Evolutionary conservation across 2,888 invertebrate genomes (phyloP).

Genomic region (Epinotia bilunana): DNA sequence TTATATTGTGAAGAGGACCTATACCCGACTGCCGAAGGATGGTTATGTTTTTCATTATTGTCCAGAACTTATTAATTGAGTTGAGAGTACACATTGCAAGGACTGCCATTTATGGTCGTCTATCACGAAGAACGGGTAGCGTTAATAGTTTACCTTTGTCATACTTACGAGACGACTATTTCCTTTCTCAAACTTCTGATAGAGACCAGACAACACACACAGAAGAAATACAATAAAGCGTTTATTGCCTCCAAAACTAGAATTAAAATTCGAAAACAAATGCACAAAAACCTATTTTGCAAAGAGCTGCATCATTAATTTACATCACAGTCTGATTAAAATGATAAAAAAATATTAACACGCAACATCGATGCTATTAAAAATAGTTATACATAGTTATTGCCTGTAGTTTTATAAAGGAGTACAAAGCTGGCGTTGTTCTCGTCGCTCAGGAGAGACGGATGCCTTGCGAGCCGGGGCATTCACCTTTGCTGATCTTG

Average conservation of each 20-base stretch:
- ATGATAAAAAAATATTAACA: background rate
- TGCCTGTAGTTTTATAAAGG: background rate
- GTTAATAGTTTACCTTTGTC: too few species aligned
- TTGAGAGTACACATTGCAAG: too few species aligned
- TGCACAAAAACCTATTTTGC: background rate
- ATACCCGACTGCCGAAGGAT: too few species aligned
- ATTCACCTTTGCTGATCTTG: constrained; percentile 86
- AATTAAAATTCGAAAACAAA: constrained; percentile 18
- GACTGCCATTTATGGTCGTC: too few species aligned
- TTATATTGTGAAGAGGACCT: too few species aligned
- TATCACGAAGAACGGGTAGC: too few species aligned
- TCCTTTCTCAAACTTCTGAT: background rate
- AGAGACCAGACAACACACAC: constrained; percentile 1
- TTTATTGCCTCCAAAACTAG: constrained; percentile 31
- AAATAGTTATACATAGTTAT: background rate
- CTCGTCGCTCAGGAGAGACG: constrained; percentile 82
- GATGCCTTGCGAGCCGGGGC: constrained; percentile 85
- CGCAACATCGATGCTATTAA: background rate
- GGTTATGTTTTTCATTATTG: too few species aligned
- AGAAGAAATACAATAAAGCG: constrained; percentile 16
- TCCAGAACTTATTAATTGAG: too few species aligned
- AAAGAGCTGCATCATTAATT: constrained; percentile 1
- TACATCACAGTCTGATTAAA: constrained; percentile 8
- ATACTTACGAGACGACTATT: too few species aligned
- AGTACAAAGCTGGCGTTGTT: constrained; percentile 18